Conservation (phyloP, 2,888 invertebrate species). For the Desoria tigrina region DNA sequence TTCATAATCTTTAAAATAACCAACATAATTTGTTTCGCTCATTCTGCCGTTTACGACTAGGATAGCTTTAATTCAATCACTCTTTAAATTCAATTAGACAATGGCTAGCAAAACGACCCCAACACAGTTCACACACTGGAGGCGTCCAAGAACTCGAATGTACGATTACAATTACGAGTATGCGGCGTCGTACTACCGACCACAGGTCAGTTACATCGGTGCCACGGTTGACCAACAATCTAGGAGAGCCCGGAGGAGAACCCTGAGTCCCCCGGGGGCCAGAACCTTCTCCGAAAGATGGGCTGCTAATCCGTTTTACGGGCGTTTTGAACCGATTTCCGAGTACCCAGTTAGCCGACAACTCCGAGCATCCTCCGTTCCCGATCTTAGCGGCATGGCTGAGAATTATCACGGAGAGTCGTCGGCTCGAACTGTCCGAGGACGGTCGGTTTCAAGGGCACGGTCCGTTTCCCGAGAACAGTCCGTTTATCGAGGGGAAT, state of each 20-base stretch:
- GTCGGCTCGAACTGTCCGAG: not conserved
- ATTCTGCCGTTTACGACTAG: too few relatives aligned
- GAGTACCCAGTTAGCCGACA: slow-evolving; percentile 24
- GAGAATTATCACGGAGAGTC: slow-evolving; percentile 14
- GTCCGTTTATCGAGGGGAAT: slow-evolving; percentile 6
- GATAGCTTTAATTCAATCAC: not conserved
- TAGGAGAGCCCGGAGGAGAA: slow-evolving; percentile 30
- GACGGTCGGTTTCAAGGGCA: slow-evolving; percentile 32
- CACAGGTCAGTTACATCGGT: slow-evolving; percentile 52
- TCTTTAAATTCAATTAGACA: not conserved
- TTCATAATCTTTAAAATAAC: too few relatives aligned
- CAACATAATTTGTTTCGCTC: too few relatives aligned
- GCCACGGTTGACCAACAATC: slow-evolving; percentile 17
- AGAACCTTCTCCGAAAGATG: slow-evolving; percentile 52
- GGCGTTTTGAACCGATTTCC: slow-evolving; percentile 31
- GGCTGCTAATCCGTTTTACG: slow-evolving; percentile 52
- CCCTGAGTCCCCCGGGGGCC: slow-evolving; percentile 49
- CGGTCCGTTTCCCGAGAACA: slow-evolving; percentile 26
- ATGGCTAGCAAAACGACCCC: slow-evolving; percentile 10
- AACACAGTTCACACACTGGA: slow-evolving; percentile 10
- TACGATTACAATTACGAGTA: slow-evolving; percentile 54
- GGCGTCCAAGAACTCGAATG: slow-evolving; percentile 42
- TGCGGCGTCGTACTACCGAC: slow-evolving; percentile 54
- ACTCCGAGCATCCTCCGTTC: slow-evolving; percentile 32
- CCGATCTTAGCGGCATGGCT: slow-evolving; percentile 16